A percentile compares a stretch with the other conserved stretches of the same genome.
These are phyloP conservation scores for Pomatorhinus ruficollis DNA, from an alignment of 2,113 vertebrate genomes.

Conservation along the genomic window DNA sequence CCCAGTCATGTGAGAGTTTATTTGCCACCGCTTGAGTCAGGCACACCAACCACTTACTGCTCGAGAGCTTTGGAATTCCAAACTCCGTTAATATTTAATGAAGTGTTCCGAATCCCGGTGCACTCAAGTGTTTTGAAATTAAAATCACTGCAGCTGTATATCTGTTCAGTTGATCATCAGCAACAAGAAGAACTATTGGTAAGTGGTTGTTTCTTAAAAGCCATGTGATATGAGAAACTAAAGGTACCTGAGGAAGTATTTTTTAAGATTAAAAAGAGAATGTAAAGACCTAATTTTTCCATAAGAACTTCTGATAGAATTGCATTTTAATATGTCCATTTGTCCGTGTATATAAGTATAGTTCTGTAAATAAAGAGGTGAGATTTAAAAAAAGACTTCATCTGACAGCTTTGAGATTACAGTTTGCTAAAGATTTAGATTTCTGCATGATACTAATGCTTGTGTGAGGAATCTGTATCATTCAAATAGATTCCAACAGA, in stretches of 20 bases:
- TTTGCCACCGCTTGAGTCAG: conserved; percentile 84
- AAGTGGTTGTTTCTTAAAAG: conserved; percentile 44
- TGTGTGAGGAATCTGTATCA: neutral
- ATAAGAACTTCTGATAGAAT: neutral
- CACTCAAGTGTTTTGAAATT: conserved; percentile 78
- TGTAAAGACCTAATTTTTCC: neutral
- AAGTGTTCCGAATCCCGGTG: conserved; percentile 91
- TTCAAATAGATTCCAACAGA: neutral
- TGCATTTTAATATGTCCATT: neutral
- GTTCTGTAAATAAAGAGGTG: neutral
- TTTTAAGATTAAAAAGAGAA: neutral
- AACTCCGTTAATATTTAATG: conserved; percentile 87
- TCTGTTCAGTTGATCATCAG: conserved; percentile 86
- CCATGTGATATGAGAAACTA: neutral
- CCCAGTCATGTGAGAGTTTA: conserved; percentile 90
- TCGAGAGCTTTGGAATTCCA: conserved; percentile 90
- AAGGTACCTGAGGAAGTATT: neutral
- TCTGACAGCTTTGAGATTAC: neutral
- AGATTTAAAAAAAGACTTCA: neutral
- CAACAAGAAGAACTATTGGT: conserved; percentile 93
- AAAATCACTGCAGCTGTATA: conserved; percentile 87
- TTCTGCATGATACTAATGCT: neutral
- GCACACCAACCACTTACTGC: conserved; percentile 89
- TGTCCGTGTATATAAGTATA: neutral
- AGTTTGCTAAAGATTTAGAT: neutral